Evolutionary conservation across 2,797 vertebrate species (phyloP).

Genomic region (Protosalanx chinensis): DNA sequence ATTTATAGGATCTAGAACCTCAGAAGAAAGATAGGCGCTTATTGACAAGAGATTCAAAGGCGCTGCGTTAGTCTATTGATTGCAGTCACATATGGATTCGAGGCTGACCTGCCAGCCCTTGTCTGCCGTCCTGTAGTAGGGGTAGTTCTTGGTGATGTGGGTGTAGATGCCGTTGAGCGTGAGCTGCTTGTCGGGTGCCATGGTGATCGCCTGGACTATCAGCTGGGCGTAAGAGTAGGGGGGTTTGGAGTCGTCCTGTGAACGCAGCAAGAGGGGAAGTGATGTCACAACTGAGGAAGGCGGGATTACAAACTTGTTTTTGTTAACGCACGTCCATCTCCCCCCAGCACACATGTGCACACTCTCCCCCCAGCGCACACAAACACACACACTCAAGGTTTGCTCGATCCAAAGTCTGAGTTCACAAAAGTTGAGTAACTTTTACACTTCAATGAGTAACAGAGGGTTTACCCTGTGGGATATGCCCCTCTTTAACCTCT

Average conservation of each 20-base stretch:
- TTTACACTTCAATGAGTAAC: conserved; percentile 54
- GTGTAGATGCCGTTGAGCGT: conserved; percentile 97
- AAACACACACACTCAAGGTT: conserved; percentile 14
- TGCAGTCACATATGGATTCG: no score
- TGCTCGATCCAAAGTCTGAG: conserved; percentile 43
- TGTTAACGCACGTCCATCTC: no score
- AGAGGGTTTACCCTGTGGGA: neutral
- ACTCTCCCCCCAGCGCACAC: no score
- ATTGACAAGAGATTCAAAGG: no score
- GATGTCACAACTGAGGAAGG: neutral
- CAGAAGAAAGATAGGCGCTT: no score
- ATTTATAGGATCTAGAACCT: no score
- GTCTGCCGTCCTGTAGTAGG: conserved; percentile 96
- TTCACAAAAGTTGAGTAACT: conserved; percentile 34
- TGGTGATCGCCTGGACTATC: conserved; percentile 97
- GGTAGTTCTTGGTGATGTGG: conserved; percentile 98
- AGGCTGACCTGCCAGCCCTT: conserved; percentile 96
- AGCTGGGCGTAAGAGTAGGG: conserved; percentile 97
- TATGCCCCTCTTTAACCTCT: neutral
- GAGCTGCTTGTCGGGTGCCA: conserved; percentile 94
- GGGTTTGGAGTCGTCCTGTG: conserved; percentile 94
- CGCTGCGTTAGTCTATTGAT: no score
- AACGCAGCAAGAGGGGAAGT: neutral
- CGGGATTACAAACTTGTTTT: neutral
- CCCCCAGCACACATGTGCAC: no score